Conservation (phyloP, 2,888 invertebrate genomes). For the Drosophila neutralis region DNA sequence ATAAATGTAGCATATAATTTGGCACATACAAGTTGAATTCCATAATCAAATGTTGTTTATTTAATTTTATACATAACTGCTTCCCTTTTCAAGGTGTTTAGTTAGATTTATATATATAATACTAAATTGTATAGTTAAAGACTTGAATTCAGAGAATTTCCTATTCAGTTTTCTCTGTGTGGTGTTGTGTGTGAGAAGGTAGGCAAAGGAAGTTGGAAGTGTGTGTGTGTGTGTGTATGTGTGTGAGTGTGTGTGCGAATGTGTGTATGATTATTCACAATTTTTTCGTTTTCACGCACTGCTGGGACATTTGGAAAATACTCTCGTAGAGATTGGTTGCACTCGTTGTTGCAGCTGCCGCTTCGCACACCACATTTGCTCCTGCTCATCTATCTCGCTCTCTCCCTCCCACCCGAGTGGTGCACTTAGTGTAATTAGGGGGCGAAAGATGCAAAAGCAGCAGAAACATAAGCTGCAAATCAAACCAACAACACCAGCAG, state of each 20-base stretch:
- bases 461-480: slow-evolving; percentile 40
- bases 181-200: not conserved
- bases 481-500: slow-evolving; percentile 17
- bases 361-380: not conserved
- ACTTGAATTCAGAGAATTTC: not conserved
- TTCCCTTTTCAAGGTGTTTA: not conserved
- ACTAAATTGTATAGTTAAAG: not conserved
- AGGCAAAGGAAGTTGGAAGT: not conserved
- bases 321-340: slow-evolving; percentile 55
- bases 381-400: not conserved
- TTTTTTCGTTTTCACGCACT: slow-evolving; percentile 79
- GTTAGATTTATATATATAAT: not conserved
- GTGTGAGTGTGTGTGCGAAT: not conserved
- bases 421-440: slow-evolving; percentile 76
- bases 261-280: slow-evolving; percentile 65
- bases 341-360: slow-evolving; percentile 24
- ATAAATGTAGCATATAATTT: not conserved
- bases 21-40: not conserved
- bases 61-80: not conserved
- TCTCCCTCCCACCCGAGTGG: slow-evolving; percentile 34
- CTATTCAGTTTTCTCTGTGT: not conserved
- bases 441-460: slow-evolving; percentile 24
- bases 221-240: not conserved
- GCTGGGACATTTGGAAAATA: slow-evolving; percentile 73
- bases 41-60: no score